Evolutionary conservation across 2,113 vertebrate genomes (phyloP).

Genomic region (Bubalus kerabau): DNA sequence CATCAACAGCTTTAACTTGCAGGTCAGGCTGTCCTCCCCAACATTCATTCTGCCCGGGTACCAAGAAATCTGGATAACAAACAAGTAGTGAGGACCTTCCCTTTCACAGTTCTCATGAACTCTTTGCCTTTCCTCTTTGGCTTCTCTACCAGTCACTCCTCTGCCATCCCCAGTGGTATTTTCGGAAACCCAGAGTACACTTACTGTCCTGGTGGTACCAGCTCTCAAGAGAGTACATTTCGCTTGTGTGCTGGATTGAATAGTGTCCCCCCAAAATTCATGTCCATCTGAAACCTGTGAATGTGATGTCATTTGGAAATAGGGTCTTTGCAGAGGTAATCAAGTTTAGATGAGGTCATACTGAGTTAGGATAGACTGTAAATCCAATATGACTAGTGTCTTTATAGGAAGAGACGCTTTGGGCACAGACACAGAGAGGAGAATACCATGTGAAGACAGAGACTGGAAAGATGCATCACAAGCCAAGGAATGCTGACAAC

Average conservation of each 20-base stretch:
- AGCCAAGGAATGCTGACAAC: not conserved
- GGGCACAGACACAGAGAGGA: not conserved
- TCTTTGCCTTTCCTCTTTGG: slow-evolving; percentile 18
- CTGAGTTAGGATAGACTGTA: not conserved
- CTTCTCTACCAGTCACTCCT: not conserved
- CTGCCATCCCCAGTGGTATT: not conserved
- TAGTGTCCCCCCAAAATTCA: not conserved
- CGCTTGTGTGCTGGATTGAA: not conserved
- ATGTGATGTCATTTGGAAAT: not conserved
- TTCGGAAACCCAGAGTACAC: not conserved
- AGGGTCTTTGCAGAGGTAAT: not conserved
- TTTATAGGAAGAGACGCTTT: not conserved
- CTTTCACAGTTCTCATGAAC: not conserved
- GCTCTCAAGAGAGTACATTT: not conserved
- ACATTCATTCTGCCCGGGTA: not conserved
- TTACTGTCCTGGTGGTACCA: not conserved
- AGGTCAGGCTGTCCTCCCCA: not conserved
- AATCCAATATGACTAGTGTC: not conserved
- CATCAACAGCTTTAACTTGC: not conserved
- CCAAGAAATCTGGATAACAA: not conserved
- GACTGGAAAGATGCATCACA: not conserved
- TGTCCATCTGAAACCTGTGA: not conserved
- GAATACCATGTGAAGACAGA: not conserved
- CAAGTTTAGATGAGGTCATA: not conserved
- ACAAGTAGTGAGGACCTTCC: not conserved